Evolutionary conservation across 2,113 vertebrate genomes (phyloP).

Genomic region (Lampris incognitus): DNA sequence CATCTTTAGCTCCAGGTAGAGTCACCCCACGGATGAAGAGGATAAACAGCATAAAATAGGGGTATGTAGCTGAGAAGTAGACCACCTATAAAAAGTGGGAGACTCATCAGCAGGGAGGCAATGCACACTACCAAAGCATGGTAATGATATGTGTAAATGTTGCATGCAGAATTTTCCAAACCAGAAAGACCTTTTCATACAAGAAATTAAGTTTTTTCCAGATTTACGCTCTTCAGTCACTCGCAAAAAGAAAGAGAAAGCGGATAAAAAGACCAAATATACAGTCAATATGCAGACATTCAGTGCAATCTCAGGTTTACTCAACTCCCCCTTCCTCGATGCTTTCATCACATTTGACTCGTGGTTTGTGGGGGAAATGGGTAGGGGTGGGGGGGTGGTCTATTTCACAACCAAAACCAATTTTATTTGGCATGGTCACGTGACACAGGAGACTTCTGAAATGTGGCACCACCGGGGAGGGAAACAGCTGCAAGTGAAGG

Average conservation of each 20-base stretch:
- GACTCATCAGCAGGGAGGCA: conserved; percentile 26
- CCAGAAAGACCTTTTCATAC: conserved; percentile 2
- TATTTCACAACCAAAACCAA: conserved; percentile 61
- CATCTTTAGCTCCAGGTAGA: conserved; percentile 93
- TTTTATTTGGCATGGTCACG: conserved; percentile 68
- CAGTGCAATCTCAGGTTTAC: conserved; percentile 31
- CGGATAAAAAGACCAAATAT: conserved; percentile 3
- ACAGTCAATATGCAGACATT: conserved; percentile 4
- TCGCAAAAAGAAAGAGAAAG: background rate
- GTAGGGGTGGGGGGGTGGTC: conserved; percentile 3
- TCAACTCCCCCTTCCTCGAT: conserved; percentile 12
- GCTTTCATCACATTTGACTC: conserved; percentile 22
- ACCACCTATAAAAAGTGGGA: conserved; percentile 87
- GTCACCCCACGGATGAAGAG: conserved; percentile 98
- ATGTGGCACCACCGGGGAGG: conserved; percentile 56
- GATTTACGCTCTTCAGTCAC: background rate
- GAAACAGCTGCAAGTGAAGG: conserved; percentile 48
- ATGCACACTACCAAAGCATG: background rate
- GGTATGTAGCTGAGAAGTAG: conserved; percentile 98
- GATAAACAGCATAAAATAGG: conserved; percentile 97
- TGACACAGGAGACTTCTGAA: conserved; percentile 57
- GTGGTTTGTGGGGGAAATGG: conserved; percentile 38
- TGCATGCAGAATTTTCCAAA: conserved; percentile 10
- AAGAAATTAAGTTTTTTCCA: background rate
- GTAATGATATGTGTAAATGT: conserved; percentile 1